Percentiles rank a stretch among this genome's conserved stretches.
Conservation (phyloP, 1,140 invertebrate genomes). For the Dinoponera quadriceps region DNA sequence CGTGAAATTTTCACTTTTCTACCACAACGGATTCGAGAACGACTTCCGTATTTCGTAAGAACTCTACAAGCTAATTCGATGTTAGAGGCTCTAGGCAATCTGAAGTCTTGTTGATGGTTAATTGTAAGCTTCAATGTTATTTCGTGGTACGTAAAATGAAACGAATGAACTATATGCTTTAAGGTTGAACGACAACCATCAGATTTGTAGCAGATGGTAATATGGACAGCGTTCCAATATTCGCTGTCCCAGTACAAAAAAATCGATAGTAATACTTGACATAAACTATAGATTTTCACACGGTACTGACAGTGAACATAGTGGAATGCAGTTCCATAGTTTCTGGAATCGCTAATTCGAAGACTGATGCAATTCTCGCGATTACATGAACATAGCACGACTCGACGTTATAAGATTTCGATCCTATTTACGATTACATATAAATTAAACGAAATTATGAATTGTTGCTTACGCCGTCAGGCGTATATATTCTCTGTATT, state of each 20-base stretch:
- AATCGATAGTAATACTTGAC: too few relatives aligned
- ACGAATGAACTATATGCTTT: neutral
- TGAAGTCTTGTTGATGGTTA: slow-evolving; percentile 16
- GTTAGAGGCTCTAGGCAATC: slow-evolving; percentile 3
- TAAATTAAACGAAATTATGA: neutral
- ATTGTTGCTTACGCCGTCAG: neutral
- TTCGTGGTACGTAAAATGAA: neutral
- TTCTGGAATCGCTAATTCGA: slow-evolving; percentile 43
- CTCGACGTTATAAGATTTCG: slow-evolving; percentile 1
- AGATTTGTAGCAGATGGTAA: slow-evolving; percentile 7
- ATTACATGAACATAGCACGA: neutral
- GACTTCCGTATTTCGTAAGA: neutral
- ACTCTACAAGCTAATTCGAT: neutral
- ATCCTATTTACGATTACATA: slow-evolving; percentile 12
- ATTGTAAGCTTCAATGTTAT: neutral
- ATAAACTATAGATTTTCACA: too few relatives aligned
- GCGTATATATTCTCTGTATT: slow-evolving; percentile 12
- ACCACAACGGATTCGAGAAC: neutral
- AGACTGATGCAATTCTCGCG: slow-evolving; percentile 65
- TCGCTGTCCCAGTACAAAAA: too few relatives aligned
- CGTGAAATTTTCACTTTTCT: slow-evolving; percentile 59
- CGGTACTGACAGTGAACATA: too few relatives aligned
- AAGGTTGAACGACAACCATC: neutral
- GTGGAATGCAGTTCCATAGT: slow-evolving; percentile 5
- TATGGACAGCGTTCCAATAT: too few relatives aligned